These are phyloP conservation scores for Tuberolachnus salignus DNA, from an alignment of 2,888 invertebrate genomes.

Conservation along the genomic window DNA sequence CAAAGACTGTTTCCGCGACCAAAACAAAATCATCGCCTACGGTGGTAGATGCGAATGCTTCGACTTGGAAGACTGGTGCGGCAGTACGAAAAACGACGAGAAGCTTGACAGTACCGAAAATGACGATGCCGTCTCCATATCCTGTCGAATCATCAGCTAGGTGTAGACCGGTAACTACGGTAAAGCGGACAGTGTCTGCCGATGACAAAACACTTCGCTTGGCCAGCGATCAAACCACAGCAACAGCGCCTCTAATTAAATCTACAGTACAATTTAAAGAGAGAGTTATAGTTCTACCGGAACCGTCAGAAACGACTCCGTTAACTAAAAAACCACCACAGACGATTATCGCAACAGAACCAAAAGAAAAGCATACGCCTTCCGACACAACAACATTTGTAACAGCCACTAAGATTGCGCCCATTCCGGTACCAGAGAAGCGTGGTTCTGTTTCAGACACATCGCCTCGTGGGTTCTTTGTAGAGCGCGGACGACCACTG, in stretches of 20 bases:
- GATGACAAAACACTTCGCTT: too few species aligned
- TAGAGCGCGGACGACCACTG: conserved; percentile 4
- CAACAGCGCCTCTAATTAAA: too few species aligned
- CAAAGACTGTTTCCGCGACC: too few species aligned
- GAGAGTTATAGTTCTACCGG: too few species aligned
- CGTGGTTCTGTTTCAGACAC: background rate
- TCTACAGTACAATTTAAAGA: too few species aligned
- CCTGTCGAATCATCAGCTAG: background rate
- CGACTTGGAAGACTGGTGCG: background rate
- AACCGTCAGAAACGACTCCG: too few species aligned
- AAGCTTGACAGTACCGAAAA: background rate
- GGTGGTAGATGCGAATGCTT: background rate
- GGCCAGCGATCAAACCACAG: too few species aligned
- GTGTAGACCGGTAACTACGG: background rate
- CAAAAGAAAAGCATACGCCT: background rate
- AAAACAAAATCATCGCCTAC: background rate
- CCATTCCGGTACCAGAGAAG: background rate
- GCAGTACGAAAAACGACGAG: background rate
- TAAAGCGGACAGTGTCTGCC: too few species aligned
- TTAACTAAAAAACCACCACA: background rate
- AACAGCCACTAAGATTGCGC: background rate
- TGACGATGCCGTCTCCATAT: background rate
- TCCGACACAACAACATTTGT: accelerated
- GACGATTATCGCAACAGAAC: background rate
- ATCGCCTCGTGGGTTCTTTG: background rate